These are phyloP conservation scores for Sebastes kiyomatsui DNA, from an alignment of 2,797 vertebrate genomes.

Conservation along the genomic window DNA sequence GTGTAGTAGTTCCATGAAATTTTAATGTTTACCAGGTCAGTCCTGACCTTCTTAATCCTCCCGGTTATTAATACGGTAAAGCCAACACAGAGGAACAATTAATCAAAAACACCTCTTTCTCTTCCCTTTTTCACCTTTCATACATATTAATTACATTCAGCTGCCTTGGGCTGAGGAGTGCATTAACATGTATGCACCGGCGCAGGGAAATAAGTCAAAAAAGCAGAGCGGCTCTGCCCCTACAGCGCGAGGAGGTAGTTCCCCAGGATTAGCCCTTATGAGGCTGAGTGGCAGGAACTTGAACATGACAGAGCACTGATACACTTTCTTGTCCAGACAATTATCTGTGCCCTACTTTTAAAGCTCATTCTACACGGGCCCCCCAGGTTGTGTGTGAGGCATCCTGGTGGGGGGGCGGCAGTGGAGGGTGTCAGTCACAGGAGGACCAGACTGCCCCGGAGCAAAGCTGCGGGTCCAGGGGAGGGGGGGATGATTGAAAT, in stretches of 20 bases:
- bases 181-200: conserved; percentile 74
- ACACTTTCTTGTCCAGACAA: conserved; percentile 82
- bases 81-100: conserved; percentile 76
- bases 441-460: conserved; percentile 76
- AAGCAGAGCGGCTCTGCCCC: conserved; percentile 55
- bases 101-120: conserved; percentile 78
- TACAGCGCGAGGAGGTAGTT: conserved; percentile 63
- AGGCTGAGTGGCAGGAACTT: conserved; percentile 78
- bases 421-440: conserved; percentile 77
- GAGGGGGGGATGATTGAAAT: conserved; percentile 73
- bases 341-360: conserved; percentile 82
- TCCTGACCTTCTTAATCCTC: conserved; percentile 83
- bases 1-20: conserved; percentile 78
- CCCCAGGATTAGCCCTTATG: conserved; percentile 70
- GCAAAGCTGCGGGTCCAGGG: conserved; percentile 72
- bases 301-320: conserved; percentile 80
- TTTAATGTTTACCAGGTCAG: conserved; percentile 83
- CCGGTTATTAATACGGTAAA: conserved; percentile 81
- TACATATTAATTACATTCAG: conserved; percentile 78
- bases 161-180: conserved; percentile 67
- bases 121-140: conserved; percentile 73
- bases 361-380: conserved; percentile 79
- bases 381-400: conserved; percentile 78
- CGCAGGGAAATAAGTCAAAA: conserved; percentile 62
- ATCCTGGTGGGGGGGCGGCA: conserved; percentile 65